Evolutionary conservation across 2,888 invertebrate genomes (phyloP), one percentile per base, ranked within the genome.

Genomic region (Harpagoxenus sublaevis): DNA sequence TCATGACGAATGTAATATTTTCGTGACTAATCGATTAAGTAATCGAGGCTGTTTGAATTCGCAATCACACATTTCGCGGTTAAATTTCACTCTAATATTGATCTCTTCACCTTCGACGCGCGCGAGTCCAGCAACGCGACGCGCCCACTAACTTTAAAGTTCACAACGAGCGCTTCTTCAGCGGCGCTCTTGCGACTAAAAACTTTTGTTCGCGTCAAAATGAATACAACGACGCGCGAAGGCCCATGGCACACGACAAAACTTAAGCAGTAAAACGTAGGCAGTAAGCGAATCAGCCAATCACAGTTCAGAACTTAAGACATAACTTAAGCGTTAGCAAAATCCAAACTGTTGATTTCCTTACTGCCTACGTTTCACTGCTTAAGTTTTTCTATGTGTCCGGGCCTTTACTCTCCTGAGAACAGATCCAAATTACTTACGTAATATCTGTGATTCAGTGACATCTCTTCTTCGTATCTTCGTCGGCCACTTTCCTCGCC

Each of bases 391-490:
- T 23, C 23, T 23, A 23, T 23, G 23, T 23, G 23, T 23, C 0
- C 23, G 23, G 23, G 23, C 23, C 23, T 23, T 18, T 31, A 68
- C n/a, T 66, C 4, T 8, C 28, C 60, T 63, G 28, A 9, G 15
- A 79, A 60, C 39, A 35, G 42, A 23, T 35, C 55, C 31, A 68
- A 60, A 84, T 91, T 73, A 95, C 95, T 94, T 87, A 95, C 95
- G 92, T 95, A 94, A 91, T 95, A 95, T 92, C 94, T 94, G 91
- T 94, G 94, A 92, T 94, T 94, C 89, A 94, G 92, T 93, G 95
- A 94, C 95, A 95, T 95, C 91, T 85, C 89, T 89, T 82, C 83
- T 31, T 42, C 48, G 55, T 12, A 10, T 78, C 70, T 73, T 83
- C 73, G 68, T 73, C 51, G 10, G 66, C 79, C 31, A 23, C 48